Evolutionary conservation across 2,113 vertebrate genomes (phyloP).

Genomic region (Semnopithecus entellus): DNA sequence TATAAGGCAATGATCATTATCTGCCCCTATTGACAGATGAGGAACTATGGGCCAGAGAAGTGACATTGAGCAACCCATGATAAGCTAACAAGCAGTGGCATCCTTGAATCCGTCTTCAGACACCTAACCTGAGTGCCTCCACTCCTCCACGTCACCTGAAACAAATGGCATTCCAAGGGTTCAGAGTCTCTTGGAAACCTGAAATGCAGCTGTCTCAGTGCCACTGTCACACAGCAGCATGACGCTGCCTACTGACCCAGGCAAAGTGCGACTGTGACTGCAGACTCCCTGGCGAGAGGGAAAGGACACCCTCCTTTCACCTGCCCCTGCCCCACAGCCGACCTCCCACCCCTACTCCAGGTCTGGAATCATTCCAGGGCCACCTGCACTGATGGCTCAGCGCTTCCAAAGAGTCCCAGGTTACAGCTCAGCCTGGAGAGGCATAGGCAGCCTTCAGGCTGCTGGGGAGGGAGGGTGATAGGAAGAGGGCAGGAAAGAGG

Average conservation of each 20-base stretch:
- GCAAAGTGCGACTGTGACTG: neutral
- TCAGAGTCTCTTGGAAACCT: neutral
- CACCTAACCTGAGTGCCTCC: neutral
- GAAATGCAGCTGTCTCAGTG: neutral
- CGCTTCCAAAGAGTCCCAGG: neutral
- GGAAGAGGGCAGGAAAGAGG: neutral
- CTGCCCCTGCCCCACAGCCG: accelerated
- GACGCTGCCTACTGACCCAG: constrained; percentile 19
- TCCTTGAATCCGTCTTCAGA: neutral
- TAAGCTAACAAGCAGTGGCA: neutral
- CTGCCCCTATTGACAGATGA: neutral
- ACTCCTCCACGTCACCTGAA: neutral
- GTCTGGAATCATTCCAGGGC: neutral
- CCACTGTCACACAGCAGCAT: neutral
- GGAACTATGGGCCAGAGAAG: neutral
- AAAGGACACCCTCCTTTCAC: neutral
- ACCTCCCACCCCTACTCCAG: accelerated
- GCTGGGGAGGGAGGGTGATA: accelerated
- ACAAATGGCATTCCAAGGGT: neutral
- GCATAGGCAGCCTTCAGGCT: neutral
- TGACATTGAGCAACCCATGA: neutral
- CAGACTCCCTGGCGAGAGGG: accelerated
- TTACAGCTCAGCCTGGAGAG: neutral
- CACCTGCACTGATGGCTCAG: neutral
- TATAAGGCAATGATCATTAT: neutral